These are phyloP conservation scores for Bombyx mandarina DNA, from an alignment of 1,140 invertebrate genomes.

Conservation along the genomic window DNA sequence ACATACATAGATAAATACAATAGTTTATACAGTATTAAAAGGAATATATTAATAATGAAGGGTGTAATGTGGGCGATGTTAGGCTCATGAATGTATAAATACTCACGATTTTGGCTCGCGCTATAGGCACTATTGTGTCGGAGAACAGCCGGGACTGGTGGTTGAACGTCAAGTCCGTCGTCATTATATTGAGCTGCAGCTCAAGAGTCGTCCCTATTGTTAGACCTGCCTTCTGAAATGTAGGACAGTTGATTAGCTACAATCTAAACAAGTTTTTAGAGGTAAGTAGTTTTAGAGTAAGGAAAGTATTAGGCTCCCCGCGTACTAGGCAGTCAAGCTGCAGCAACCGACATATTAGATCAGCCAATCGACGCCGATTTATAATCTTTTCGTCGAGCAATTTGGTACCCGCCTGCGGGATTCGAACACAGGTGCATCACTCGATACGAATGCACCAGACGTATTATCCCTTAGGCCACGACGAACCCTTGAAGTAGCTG, in stretches of 20 bases:
- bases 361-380: too few relatives aligned
- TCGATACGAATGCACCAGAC: too few relatives aligned
- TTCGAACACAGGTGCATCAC: too few relatives aligned
- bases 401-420: too few relatives aligned
- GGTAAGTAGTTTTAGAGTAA: background rate
- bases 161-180: constrained; percentile 71
- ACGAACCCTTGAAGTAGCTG: too few relatives aligned
- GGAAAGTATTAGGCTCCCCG: background rate
- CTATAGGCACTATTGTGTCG: constrained; percentile 73
- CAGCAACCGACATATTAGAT: too few relatives aligned
- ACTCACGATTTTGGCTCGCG: constrained; percentile 76
- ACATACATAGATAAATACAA: background rate
- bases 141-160: constrained; percentile 69
- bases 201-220: constrained; percentile 58
- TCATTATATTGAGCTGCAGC: constrained; percentile 77
- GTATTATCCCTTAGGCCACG: background rate
- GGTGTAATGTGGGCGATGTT: background rate
- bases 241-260: background rate
- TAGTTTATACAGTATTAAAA: background rate
- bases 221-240: constrained; percentile 45
- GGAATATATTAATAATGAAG: too few relatives aligned
- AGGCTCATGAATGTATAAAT: background rate
- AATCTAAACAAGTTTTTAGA: background rate
- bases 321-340: too few relatives aligned
- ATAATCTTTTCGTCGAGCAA: too few relatives aligned